phyloP scores from a whole-genome alignment of 1,140 invertebrate genomes.

The Cotesia glomerata region DNA sequence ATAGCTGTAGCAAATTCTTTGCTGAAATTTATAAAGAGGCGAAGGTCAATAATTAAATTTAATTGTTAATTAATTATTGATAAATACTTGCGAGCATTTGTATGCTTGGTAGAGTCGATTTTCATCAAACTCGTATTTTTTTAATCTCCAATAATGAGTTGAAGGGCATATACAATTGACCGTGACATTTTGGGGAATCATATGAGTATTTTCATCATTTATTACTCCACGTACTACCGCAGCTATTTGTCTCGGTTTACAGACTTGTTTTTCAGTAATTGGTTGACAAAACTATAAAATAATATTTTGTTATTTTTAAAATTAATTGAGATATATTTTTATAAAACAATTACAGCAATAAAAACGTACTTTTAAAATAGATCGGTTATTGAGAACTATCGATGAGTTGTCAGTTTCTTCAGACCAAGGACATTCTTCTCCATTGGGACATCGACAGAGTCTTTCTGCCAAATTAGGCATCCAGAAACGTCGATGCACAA shows the following conservation, averaged over 20 bases:
- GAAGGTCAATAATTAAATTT: not conserved
- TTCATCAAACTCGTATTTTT: slow-evolving; percentile 45
- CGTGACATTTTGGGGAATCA: slow-evolving; percentile 44
- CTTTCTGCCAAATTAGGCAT: slow-evolving; percentile 60
- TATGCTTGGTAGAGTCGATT: slow-evolving; percentile 47
- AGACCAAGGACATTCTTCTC: slow-evolving; percentile 64
- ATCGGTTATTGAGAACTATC: slow-evolving; percentile 62
- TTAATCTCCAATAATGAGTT: slow-evolving; percentile 51
- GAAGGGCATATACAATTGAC: slow-evolving; percentile 46
- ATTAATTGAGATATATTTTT: slow-evolving; percentile 10
- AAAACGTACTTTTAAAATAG: slow-evolving; percentile 61
- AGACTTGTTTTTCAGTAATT: slow-evolving; percentile 37
- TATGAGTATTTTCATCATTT: slow-evolving; percentile 39
- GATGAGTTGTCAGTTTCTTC: slow-evolving; percentile 49
- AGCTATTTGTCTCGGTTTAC: slow-evolving; percentile 43
- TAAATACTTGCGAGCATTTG: slow-evolving; percentile 52
- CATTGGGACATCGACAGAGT: slow-evolving; percentile 65
- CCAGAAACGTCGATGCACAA: slow-evolving; percentile 66
- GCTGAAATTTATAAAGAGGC: slow-evolving; percentile 44
- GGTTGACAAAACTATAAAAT: slow-evolving; percentile 50
- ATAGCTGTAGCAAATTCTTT: slow-evolving; percentile 55
- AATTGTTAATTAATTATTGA: not conserved
- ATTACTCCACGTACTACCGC: slow-evolving; percentile 43
- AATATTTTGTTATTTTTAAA: slow-evolving; percentile 21
- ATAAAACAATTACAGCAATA: not conserved